A percentile compares a stretch with the other conserved stretches of the same genome.
Conservation (phyloP, 2,113 vertebrate species). For the Puma concolor region DNA sequence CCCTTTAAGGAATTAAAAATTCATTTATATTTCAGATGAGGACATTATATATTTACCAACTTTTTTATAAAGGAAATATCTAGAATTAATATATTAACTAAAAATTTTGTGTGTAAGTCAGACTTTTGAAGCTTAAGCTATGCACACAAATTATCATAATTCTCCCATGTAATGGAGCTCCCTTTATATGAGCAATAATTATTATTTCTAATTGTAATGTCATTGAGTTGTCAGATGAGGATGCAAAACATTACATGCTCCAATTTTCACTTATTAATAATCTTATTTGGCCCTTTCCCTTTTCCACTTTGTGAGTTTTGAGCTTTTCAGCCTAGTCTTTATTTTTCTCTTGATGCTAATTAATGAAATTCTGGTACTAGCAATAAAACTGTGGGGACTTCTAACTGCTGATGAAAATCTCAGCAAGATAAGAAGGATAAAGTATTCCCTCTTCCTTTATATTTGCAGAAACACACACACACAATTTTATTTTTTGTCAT, state of each 20-base stretch:
- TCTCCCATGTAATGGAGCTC: background rate
- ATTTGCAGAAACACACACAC: background rate
- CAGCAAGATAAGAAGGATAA: slow-evolving; percentile 52
- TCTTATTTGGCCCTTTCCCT: background rate
- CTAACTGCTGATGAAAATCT: slow-evolving; percentile 58
- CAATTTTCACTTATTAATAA: slow-evolving; percentile 31
- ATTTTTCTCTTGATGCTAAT: slow-evolving; percentile 67
- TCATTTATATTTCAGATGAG: background rate
- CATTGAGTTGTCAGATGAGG: background rate
- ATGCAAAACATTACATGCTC: background rate
- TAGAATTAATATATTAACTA: slow-evolving; percentile 53
- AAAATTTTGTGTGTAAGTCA: background rate
- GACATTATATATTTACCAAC: background rate
- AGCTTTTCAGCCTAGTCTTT: slow-evolving; percentile 48
- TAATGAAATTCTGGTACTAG: slow-evolving; percentile 48
- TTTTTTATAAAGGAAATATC: slow-evolving; percentile 23
- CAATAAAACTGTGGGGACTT: slow-evolving; percentile 44
- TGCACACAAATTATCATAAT: slow-evolving; percentile 16
- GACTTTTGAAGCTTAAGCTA: slow-evolving; percentile 50
- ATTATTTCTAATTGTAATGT: slow-evolving; percentile 34
- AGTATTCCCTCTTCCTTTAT: slow-evolving; percentile 36
- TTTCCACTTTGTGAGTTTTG: slow-evolving; percentile 46
- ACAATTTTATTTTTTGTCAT: slow-evolving; percentile 56
- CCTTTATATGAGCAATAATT: background rate
- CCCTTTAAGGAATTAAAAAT: slow-evolving; percentile 59